A percentile compares a stretch with the other conserved stretches of the same genome.
These are phyloP conservation scores for Anoplophora glabripennis DNA, from an alignment of 1,140 invertebrate genomes.

Conservation along the genomic window DNA sequence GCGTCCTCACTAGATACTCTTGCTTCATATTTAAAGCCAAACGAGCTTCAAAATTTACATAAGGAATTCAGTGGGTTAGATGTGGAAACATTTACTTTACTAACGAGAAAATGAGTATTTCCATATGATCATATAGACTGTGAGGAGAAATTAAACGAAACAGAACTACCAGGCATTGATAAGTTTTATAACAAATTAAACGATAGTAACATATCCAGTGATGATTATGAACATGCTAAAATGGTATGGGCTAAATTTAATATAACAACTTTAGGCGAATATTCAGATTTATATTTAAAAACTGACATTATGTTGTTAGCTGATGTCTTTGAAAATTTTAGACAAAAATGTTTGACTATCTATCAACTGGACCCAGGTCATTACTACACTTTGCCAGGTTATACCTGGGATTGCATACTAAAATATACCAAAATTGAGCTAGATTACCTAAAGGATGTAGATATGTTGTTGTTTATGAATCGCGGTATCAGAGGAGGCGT, in stretches of 20 bases:
- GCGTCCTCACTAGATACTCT: slow-evolving; percentile 18
- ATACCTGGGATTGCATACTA: slow-evolving; percentile 36
- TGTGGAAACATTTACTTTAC: slow-evolving; percentile 34
- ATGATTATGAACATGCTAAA: slow-evolving; percentile 42
- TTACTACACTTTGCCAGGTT: slow-evolving; percentile 44
- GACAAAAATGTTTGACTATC: slow-evolving; percentile 33
- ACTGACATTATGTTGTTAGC: slow-evolving; percentile 48
- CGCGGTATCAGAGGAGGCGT: slow-evolving; percentile 44
- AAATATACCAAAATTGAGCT: slow-evolving; percentile 39
- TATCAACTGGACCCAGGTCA: slow-evolving; percentile 45
- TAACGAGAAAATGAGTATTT: slow-evolving; percentile 42
- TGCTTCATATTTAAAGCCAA: slow-evolving; percentile 20
- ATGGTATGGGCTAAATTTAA: slow-evolving; percentile 51
- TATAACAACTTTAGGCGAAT: slow-evolving; percentile 45
- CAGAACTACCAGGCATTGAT: background rate
- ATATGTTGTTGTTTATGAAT: slow-evolving; percentile 46
- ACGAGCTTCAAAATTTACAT: slow-evolving; percentile 14
- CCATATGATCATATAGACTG: slow-evolving; percentile 42
- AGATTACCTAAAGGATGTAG: slow-evolving; percentile 44
- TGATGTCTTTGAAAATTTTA: slow-evolving; percentile 50
- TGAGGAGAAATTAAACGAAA: slow-evolving; percentile 29
- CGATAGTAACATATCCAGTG: slow-evolving; percentile 39
- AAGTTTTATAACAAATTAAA: slow-evolving; percentile 37
- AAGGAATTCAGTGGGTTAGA: background rate
- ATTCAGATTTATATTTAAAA: slow-evolving; percentile 49